Conservation (phyloP, 23 tunicate genomes). For the Phallusia fumigata region DNA sequence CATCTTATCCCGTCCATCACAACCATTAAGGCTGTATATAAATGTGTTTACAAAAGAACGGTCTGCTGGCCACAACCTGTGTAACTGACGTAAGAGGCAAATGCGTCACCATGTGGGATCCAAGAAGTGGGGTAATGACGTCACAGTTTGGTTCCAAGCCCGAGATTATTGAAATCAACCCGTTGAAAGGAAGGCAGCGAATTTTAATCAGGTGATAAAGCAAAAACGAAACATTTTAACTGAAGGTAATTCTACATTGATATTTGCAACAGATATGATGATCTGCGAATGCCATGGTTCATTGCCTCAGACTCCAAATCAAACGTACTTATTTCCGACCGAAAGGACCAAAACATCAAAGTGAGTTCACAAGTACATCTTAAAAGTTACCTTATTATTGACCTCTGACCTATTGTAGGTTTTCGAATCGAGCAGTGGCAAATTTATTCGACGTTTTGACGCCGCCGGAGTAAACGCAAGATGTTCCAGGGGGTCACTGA, state of each 20-base stretch:
- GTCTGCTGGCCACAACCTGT: conserved; percentile 79
- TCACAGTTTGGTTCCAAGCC: conserved; percentile 85
- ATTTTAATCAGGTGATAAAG: conserved; percentile 53
- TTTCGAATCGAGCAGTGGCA: conserved; percentile 45
- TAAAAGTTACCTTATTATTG: neutral
- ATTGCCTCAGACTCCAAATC: conserved; percentile 56
- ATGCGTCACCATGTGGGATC: conserved; percentile 87
- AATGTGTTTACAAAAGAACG: conserved; percentile 42
- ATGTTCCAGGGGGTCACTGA: conserved; percentile 40
- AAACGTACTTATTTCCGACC: conserved; percentile 64
- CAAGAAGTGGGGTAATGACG: conserved; percentile 53
- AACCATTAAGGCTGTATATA: too few relatives aligned
- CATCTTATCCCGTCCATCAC: neutral
- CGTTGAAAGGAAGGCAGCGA: conserved; percentile 63
- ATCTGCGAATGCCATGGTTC: conserved; percentile 84
- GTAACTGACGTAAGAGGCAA: conserved; percentile 51
- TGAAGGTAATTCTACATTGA: too few relatives aligned
- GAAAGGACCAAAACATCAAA: conserved; percentile 70
- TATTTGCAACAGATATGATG: conserved; percentile 46
- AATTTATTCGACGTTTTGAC: conserved; percentile 46
- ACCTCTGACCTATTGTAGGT: conserved; percentile 24
- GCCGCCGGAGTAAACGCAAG: conserved; percentile 58
- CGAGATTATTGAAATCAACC: conserved; percentile 70
- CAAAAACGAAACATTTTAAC: neutral
- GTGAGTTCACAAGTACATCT: conserved; percentile 16